These are phyloP conservation scores for Apodemia duryi DNA, from an alignment of 2,888 invertebrate species.

Conservation along the genomic window DNA sequence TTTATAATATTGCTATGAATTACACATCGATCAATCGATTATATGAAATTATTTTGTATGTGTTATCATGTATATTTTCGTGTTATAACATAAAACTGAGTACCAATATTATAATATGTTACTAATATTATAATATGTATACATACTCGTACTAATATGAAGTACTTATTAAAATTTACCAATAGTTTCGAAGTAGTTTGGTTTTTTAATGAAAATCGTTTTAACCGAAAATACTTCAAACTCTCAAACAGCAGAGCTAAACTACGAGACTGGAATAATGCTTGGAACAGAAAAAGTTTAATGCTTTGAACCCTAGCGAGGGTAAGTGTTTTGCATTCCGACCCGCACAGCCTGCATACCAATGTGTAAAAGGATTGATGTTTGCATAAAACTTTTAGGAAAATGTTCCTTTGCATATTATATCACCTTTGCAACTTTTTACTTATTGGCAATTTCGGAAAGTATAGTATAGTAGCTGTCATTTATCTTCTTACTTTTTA, in stretches of 20 bases:
- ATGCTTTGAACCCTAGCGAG: slow-evolving; percentile 72
- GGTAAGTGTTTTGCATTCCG: slow-evolving; percentile 77
- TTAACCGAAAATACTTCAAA: slow-evolving; percentile 69
- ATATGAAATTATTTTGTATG: too few species aligned
- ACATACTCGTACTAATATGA: not conserved
- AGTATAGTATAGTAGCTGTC: not conserved
- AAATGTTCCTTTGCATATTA: slow-evolving; percentile 19
- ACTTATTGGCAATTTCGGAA: not conserved
- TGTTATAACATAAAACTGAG: not conserved
- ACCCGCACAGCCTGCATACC: slow-evolving; percentile 68
- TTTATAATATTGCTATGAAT: too few species aligned
- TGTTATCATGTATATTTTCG: too few species aligned
- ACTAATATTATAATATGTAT: not conserved
- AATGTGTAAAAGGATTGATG: slow-evolving; percentile 72
- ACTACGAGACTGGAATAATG: slow-evolving; percentile 76
- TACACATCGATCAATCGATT: too few species aligned
- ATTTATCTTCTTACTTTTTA: not conserved
- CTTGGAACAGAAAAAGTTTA: slow-evolving; percentile 73
- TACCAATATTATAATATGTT: not conserved
- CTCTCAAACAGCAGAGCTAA: slow-evolving; percentile 72
- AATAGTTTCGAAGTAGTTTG: slow-evolving; percentile 27
- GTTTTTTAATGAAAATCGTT: slow-evolving; percentile 70
- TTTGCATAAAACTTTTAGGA: slow-evolving; percentile 44
- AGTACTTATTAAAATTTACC: slow-evolving; percentile 3
- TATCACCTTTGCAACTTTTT: slow-evolving; percentile 10